Percentiles rank a stretch among this genome's conserved stretches.
phyloP scores from a whole-genome alignment of 2,113 vertebrate genomes.

The Serinus canaria region DNA sequence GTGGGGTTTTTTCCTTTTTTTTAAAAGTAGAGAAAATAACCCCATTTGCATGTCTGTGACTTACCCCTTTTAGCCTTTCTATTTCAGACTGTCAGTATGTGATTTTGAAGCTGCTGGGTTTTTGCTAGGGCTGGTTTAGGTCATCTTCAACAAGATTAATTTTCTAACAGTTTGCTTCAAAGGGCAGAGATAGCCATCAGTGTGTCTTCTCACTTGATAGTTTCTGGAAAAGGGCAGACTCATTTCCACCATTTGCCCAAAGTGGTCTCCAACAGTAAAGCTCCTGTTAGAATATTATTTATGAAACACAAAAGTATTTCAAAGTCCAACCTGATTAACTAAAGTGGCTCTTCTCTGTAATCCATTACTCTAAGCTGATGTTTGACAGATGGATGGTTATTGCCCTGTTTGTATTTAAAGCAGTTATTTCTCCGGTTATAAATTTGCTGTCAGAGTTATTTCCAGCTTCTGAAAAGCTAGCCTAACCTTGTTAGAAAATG shows the following conservation, averaged over 20 bases:
- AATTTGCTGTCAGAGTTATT: slow-evolving; percentile 24
- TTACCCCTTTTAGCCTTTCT: background rate
- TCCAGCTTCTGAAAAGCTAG: slow-evolving; percentile 10
- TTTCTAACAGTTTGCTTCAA: slow-evolving; percentile 45
- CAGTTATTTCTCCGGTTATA: slow-evolving; percentile 2
- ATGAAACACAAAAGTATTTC: slow-evolving; percentile 27
- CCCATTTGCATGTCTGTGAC: background rate
- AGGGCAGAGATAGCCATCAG: slow-evolving; percentile 41
- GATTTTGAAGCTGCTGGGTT: slow-evolving; percentile 14
- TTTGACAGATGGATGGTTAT: slow-evolving; percentile 8
- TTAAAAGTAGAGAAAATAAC: background rate
- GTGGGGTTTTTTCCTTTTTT: fast-evolving
- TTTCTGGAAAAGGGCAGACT: slow-evolving; percentile 32
- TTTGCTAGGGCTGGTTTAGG: background rate
- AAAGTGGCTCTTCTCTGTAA: slow-evolving; percentile 48
- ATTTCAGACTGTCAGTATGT: background rate
- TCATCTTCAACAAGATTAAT: slow-evolving; percentile 43
- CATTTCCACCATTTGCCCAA: slow-evolving; percentile 46
- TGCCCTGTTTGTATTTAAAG: slow-evolving; percentile 13
- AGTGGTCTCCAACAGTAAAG: slow-evolving; percentile 11
- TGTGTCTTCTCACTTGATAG: background rate
- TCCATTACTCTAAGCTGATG: slow-evolving; percentile 1
- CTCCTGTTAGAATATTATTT: slow-evolving; percentile 48
- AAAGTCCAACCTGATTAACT: slow-evolving; percentile 51
- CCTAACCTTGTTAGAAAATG: background rate